These are phyloP conservation scores for Vanessa cardui DNA, from an alignment of 2,888 invertebrate species.

Conservation along the genomic window DNA sequence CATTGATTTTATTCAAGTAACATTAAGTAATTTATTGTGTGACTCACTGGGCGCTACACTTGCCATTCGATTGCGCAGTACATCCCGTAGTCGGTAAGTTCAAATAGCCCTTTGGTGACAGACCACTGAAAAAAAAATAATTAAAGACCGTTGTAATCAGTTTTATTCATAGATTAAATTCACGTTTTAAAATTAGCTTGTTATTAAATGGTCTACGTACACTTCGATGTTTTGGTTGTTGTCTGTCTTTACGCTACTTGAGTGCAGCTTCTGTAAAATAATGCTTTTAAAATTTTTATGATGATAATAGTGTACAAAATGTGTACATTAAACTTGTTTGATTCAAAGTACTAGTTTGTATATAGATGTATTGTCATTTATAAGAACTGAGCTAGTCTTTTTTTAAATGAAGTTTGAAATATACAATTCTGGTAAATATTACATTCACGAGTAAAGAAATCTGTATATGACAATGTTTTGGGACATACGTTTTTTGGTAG, in stretches of 20 bases:
- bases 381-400: too few relatives aligned
- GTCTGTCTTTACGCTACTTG: conserved; percentile 2
- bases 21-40: background rate
- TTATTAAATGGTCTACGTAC: conserved; percentile 15
- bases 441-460: too few relatives aligned
- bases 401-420: too few relatives aligned
- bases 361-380: too few relatives aligned
- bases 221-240: conserved; percentile 26
- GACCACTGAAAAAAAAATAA: conserved; percentile 16
- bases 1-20: background rate
- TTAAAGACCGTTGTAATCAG: background rate
- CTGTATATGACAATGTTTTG: too few relatives aligned
- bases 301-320: background rate
- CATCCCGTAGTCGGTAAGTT: conserved; percentile 26
- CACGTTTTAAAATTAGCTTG: too few relatives aligned
- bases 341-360: too few relatives aligned
- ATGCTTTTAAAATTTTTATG: background rate
- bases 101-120: conserved; percentile 27
- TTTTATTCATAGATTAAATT: background rate
- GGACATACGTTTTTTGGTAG: too few relatives aligned
- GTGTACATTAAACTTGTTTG: too few relatives aligned
- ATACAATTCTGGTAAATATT: too few relatives aligned
- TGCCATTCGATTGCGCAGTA: conserved; percentile 20
- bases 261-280: background rate
- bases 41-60: conserved; percentile 27